Evolutionary conservation across 2,888 invertebrate genomes (phyloP).

Genomic region (Callosobruchus maculatus): DNA sequence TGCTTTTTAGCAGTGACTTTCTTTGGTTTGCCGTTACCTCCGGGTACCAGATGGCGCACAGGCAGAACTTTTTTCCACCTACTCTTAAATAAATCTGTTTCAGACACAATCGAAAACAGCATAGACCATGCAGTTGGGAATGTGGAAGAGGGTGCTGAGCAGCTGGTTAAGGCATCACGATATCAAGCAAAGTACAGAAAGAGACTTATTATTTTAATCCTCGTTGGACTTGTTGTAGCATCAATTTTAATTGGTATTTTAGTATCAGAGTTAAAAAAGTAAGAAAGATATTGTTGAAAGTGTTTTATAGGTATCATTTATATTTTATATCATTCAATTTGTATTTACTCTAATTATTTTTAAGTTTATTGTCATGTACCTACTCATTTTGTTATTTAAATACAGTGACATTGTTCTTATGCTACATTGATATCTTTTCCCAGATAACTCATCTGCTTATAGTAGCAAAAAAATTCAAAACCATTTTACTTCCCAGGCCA

Average conservation of each 20-base stretch:
- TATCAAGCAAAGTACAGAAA: constrained; percentile 74
- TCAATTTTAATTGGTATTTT: constrained; percentile 68
- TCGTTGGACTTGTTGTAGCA: constrained; percentile 64
- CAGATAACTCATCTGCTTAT: too few species aligned
- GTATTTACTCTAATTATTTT: background rate
- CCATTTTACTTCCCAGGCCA: too few species aligned
- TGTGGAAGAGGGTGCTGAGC: constrained; percentile 75
- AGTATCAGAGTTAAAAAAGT: constrained; percentile 19
- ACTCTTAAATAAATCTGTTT: constrained; percentile 36
- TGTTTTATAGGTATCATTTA: background rate
- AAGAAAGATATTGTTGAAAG: background rate
- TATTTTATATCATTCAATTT: background rate
- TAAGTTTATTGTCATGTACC: background rate
- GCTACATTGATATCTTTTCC: background rate
- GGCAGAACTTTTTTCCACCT: too few species aligned
- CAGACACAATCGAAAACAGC: constrained; percentile 80
- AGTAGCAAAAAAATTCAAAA: too few species aligned
- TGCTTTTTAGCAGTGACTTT: too few species aligned
- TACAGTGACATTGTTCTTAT: background rate
- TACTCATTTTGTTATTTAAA: background rate
- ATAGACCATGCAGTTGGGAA: constrained; percentile 71
- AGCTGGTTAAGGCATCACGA: constrained; percentile 76
- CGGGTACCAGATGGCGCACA: too few species aligned
- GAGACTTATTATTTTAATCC: constrained; percentile 68
- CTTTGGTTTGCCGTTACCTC: too few species aligned